Base-by-base conservation (phyloP, 2,797 vertebrate genomes). In the Ceryle rudis region DNA sequence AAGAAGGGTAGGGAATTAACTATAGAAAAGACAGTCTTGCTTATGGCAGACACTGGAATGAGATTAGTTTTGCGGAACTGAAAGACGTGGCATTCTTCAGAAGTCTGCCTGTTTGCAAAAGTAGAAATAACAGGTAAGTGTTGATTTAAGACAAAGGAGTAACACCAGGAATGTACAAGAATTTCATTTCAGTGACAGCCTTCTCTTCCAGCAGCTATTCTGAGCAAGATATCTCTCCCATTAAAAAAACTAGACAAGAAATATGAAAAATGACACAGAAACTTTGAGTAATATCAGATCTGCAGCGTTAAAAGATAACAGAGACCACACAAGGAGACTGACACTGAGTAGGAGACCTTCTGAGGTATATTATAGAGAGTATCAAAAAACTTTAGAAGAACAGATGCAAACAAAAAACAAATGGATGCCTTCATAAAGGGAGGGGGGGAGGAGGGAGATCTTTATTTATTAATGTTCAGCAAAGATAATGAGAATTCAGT, bases 401-500 rank as follows among this genome's bases (percentile, higher is more conserved):
- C 8, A 81, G 90, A 77, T 51, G 21, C 44, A 69, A 84, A 41
- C 54, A 42, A 74, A 86, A 66, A 25, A 39, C 25, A 42, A 86
- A 71, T 1, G 10, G 17, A 81, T 93, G 37, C 4, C 86, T 74
- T 69, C 47, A 64, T 64, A 85, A 91, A 78, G 28, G 29, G n/a
- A 8, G 16, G 2, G 41, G 2, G 14, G 4, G 37, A 37, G 37
- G 41, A 61, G 46, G 46, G 46, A 47, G 11, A 52, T 20, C 31
- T 52, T 89, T 70, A 65, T 85, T 73, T 49, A 77, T 64, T 80
- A 80, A 77, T 29, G 23, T 80, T 83, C 64, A 89, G 13, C 22
- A 83, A 82, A 70, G 74, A 87, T 69, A 94, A 72, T 49, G 93
- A 79, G 55, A 88, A 85, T 89, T 89, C 39, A 57, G 62, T 72